Conservation (phyloP, 2,888 invertebrate species). For the Pimpla rufipes region DNA sequence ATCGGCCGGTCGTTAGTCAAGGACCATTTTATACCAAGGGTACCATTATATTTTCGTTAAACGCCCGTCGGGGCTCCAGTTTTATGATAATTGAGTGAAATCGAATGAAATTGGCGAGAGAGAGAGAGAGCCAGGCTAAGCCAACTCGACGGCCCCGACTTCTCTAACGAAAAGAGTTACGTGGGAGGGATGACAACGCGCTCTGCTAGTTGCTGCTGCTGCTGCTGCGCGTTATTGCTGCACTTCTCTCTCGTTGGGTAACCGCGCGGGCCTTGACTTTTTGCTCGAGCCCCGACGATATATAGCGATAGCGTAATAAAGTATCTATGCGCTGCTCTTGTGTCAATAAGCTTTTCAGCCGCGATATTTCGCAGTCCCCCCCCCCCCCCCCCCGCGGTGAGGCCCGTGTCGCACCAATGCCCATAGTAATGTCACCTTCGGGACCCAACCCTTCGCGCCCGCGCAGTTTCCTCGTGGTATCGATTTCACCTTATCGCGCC, state of each 20-base stretch:
- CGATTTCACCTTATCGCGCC: slow-evolving; percentile 50
- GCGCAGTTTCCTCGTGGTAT: slow-evolving; percentile 47
- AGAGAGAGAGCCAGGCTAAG: slow-evolving; percentile 28
- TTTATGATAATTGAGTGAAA: slow-evolving; percentile 68
- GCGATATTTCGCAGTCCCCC: slow-evolving; percentile 43
- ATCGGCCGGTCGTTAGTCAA: slow-evolving; percentile 18
- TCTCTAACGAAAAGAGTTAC: slow-evolving; percentile 65
- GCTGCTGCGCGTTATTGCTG: slow-evolving; percentile 60
- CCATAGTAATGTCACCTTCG: slow-evolving; percentile 39
- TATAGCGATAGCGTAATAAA: slow-evolving; percentile 46
- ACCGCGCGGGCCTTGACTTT: slow-evolving; percentile 68
- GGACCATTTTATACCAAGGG: neutral
- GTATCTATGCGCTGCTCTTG: slow-evolving; percentile 51
- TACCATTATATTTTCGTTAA: slow-evolving; percentile 22
- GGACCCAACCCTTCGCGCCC: slow-evolving; percentile 9
- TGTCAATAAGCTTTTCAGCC: slow-evolving; percentile 49
- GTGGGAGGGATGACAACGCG: slow-evolving; percentile 66
- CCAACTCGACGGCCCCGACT: slow-evolving; percentile 53
- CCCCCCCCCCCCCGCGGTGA: too few species aligned
- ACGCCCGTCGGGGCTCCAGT: slow-evolving; percentile 21
- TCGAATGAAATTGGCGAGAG: slow-evolving; percentile 63
- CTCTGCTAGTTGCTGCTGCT: slow-evolving; percentile 40
- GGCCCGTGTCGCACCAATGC: neutral
- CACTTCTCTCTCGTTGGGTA: slow-evolving; percentile 59
- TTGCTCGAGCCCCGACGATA: slow-evolving; percentile 47